Conservation (phyloP, 2,888 invertebrate genomes). For the Ashinkailepas kermadecensis region DNA sequence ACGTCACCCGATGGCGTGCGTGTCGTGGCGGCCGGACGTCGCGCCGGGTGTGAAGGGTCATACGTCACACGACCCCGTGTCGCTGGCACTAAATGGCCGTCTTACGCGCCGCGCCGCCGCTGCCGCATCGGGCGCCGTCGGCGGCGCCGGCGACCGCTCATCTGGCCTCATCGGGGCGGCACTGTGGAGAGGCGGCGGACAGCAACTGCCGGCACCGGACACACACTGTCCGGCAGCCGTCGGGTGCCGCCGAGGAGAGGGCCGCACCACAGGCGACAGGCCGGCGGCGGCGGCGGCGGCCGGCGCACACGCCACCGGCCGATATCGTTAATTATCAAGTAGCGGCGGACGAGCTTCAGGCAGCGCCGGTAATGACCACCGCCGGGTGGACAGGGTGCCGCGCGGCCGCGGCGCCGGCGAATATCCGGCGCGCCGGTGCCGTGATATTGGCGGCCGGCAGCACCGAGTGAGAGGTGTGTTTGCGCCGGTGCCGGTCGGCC, state of each 20-base stretch:
- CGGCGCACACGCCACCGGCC: background rate
- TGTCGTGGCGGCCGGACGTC: background rate
- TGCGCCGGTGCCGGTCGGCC: background rate
- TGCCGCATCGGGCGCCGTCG: background rate
- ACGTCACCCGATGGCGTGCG: background rate
- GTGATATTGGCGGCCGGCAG: background rate
- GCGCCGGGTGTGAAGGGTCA: background rate
- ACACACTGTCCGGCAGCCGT: no score
- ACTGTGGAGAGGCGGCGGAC: no score
- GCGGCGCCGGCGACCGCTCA: background rate
- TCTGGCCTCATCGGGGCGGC: no score
- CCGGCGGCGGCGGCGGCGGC: background rate
- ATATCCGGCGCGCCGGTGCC: background rate
- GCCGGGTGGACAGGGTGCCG: no score
- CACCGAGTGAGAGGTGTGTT: no score
- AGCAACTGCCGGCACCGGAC: no score
- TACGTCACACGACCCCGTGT: background rate
- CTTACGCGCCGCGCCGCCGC: background rate
- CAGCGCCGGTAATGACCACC: no score
- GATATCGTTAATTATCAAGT: background rate
- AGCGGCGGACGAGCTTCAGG: no score
- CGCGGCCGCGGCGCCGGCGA: background rate
- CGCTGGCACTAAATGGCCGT: background rate
- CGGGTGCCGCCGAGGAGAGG: no score
- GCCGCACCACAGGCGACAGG: no score